These are phyloP conservation scores for Hypena proboscidalis DNA, from an alignment of 2,888 invertebrate genomes.

Conservation along the genomic window DNA sequence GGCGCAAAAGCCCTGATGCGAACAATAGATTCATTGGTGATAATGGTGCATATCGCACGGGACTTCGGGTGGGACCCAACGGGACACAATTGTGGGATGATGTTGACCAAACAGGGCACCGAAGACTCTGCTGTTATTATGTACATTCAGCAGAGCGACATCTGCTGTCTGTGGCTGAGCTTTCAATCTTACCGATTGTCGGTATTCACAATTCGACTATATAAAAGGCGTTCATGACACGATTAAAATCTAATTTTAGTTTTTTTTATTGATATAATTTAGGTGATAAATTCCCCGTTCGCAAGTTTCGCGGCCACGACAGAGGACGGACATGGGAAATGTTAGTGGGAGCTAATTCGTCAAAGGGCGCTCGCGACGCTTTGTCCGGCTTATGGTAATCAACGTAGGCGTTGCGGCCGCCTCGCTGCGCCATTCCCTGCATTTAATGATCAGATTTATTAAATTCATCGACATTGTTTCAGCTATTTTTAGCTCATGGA, in stretches of 20 bases:
- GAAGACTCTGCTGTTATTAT: conserved; percentile 16
- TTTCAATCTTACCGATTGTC: too few species aligned
- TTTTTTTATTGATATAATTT: too few species aligned
- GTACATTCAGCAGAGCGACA: too few species aligned
- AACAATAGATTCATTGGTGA: conserved; percentile 35
- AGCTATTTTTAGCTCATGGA: too few species aligned
- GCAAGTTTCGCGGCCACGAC: conserved; percentile 38
- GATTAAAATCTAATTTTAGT: too few species aligned
- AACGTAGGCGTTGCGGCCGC: conserved; percentile 59
- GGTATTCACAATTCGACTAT: too few species aligned
- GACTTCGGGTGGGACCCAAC: background rate
- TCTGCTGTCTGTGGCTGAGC: too few species aligned
- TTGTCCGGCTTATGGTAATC: conserved; percentile 82
- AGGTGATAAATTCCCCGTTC: conserved; percentile 23
- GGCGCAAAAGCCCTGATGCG: conserved; percentile 11
- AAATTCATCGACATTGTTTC: too few species aligned
- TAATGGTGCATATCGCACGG: conserved; percentile 34
- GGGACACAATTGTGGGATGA: background rate
- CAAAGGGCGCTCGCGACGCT: conserved; percentile 75
- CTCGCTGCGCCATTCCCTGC: conserved; percentile 40
- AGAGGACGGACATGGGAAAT: conserved; percentile 56
- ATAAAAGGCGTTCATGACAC: too few species aligned
- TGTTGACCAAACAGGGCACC: background rate
- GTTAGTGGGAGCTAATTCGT: conserved; percentile 77
- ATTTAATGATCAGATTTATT: conserved; percentile 66